These are phyloP conservation scores for Tokudaia tokunoshimensis DNA, from an alignment of 2,797 vertebrate genomes.

Conservation along the genomic window DNA sequence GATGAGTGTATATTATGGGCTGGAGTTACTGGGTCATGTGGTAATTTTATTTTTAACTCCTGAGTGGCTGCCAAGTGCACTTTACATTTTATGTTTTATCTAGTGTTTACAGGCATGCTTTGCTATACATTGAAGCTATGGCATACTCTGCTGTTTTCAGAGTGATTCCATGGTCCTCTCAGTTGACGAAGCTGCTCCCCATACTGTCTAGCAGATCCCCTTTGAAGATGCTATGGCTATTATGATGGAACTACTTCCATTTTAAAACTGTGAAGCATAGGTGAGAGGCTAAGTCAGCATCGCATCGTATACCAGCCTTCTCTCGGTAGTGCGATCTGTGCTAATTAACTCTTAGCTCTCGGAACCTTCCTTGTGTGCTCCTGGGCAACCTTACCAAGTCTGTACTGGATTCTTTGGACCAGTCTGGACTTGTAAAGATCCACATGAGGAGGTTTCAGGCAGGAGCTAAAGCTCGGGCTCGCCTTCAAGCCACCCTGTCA, in stretches of 20 bases:
- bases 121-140: not conserved
- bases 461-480: not conserved
- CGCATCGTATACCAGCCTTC: accelerated
- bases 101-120: not conserved
- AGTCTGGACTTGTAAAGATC: not conserved
- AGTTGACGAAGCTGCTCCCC: not conserved
- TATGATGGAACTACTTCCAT: not conserved
- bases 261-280: constrained; percentile 15
- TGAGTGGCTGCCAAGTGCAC: not conserved
- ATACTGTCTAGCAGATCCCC: no score
- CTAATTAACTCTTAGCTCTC: not conserved
- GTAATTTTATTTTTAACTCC: not conserved
- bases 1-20: not conserved
- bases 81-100: not conserved
- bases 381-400: not conserved
- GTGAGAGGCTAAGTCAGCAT: not conserved
- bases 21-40: not conserved
- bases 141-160: not conserved
- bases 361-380: not conserved
- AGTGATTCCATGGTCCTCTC: not conserved
- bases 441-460: not conserved
- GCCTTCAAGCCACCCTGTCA: not conserved
- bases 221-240: not conserved
- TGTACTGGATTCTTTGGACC: not conserved
- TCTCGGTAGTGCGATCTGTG: not conserved